Conservation (phyloP, 53 echinoderm and acorn worm genomes). For the Mesocentrotus franciscanus region DNA sequence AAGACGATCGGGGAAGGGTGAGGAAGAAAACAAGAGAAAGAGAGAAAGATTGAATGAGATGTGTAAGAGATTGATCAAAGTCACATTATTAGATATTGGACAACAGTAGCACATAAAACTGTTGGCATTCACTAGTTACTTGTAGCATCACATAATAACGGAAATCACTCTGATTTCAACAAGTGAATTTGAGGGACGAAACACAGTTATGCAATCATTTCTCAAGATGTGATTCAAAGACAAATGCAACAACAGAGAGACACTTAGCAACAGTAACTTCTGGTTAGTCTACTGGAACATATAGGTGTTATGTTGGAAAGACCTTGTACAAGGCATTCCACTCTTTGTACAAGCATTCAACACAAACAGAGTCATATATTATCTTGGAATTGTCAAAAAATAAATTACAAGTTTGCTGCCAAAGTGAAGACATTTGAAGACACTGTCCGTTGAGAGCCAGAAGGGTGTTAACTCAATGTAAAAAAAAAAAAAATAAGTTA, state of each 20-base stretch:
- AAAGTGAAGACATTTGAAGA: neutral
- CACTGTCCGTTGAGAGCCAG: no score
- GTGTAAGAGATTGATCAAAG: neutral
- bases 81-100: neutral
- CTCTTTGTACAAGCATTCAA: neutral
- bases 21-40: conserved; percentile 14
- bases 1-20: neutral
- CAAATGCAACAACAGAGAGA: neutral
- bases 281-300: neutral
- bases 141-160: neutral
- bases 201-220: neutral
- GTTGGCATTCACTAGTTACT: neutral
- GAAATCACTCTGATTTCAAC: neutral
- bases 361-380: neutral
- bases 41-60: neutral
- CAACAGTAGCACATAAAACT: neutral
- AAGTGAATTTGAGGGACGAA: neutral
- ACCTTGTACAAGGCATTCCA: neutral
- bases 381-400: neutral
- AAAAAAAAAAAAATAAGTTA: no score
- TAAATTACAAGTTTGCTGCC: neutral
- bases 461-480: no score
- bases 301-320: neutral
- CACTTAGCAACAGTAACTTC: neutral
- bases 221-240: neutral